Conservation (phyloP, 2,797 vertebrate genomes). For the Scolopax bukidnonensis region DNA sequence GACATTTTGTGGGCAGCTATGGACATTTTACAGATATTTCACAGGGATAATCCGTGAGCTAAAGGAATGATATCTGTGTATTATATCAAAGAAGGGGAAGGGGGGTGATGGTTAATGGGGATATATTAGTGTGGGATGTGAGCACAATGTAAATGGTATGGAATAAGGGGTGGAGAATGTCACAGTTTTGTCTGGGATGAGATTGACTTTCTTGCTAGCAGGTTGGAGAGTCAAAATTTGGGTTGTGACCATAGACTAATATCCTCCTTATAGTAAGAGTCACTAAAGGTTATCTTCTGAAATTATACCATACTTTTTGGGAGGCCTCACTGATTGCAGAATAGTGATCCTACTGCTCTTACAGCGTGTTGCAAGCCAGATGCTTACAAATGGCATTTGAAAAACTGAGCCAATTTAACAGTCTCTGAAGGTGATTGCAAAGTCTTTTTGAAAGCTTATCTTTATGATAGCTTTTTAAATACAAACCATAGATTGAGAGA, state of each 20-base stretch:
- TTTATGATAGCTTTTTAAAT: not conserved
- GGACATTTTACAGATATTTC: not conserved
- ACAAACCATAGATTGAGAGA: conserved; percentile 48
- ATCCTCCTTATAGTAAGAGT: not conserved
- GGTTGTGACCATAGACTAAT: not conserved
- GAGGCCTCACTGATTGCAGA: not conserved
- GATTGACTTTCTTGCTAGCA: not conserved
- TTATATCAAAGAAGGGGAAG: not conserved
- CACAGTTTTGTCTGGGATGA: not conserved
- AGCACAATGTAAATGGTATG: not conserved
- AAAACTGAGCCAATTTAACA: not conserved
- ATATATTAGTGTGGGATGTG: not conserved
- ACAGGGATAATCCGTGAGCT: not conserved
- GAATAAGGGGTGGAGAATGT: not conserved
- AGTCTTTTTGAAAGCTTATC: not conserved
- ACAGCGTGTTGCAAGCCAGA: not conserved
- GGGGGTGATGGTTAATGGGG: not conserved
- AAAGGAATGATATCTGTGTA: not conserved
- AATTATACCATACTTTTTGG: not conserved
- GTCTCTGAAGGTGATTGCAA: not conserved
- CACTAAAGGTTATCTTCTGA: not conserved
- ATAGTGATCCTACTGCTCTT: not conserved
- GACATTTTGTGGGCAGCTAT: not conserved
- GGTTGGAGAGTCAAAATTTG: not conserved
- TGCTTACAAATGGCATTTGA: not conserved